These are phyloP conservation scores for Drosophila truncata DNA, from an alignment of 1,140 invertebrate genomes.

Conservation along the genomic window DNA sequence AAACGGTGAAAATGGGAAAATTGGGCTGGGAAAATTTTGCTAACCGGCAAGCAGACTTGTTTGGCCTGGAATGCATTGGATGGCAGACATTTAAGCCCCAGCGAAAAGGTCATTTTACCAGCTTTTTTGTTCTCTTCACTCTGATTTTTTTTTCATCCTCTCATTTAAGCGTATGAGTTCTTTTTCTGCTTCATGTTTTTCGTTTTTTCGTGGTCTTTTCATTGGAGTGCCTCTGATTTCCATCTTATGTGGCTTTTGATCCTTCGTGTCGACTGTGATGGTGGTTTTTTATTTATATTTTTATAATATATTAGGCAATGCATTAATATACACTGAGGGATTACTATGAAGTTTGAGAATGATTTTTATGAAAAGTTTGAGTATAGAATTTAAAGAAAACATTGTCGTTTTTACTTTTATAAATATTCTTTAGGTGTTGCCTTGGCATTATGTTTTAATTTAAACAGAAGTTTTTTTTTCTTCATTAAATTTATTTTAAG, in stretches of 20 bases:
- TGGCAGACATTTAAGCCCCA: conserved; percentile 73
- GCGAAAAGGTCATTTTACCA: conserved; percentile 79
- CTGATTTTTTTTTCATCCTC: conserved; percentile 48
- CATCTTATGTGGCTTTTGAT: conserved; percentile 42
- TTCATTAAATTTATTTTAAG: not conserved
- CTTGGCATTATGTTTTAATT: no score
- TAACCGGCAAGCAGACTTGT: conserved; percentile 36
- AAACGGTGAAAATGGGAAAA: conserved; percentile 20
- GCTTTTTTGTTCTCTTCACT: conserved; percentile 73
- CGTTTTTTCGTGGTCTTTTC: conserved; percentile 37
- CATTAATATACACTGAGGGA: conserved; percentile 39
- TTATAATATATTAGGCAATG: conserved; percentile 53
- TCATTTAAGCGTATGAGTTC: conserved; percentile 35
- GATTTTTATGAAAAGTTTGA: not conserved
- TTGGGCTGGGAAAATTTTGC: conserved; percentile 23
- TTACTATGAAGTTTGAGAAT: not conserved
- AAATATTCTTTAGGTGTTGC: no score
- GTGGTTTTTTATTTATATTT: conserved; percentile 21
- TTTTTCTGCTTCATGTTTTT: conserved; percentile 28
- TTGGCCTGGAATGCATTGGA: conserved; percentile 22
- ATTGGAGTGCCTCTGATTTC: conserved; percentile 65
- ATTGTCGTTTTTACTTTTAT: no score
- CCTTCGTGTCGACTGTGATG: conserved; percentile 46
- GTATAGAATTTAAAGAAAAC: not conserved
- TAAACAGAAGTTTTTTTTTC: not conserved